phyloP scores from a whole-genome alignment of 2,888 invertebrate species.

The Oxyteleia sp. region DNA sequence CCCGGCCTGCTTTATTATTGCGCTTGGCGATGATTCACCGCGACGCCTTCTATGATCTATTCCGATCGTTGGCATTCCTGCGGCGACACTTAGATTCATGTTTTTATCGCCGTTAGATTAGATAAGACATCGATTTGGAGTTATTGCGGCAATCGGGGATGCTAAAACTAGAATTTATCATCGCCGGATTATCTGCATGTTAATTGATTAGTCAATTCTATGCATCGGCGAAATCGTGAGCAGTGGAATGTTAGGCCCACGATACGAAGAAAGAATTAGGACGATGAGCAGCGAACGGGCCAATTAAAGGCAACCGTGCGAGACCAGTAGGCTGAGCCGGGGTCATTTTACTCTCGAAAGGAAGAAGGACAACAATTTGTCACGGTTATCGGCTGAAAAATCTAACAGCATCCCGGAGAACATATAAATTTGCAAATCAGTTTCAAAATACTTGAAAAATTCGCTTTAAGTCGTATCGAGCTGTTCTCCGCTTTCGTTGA shows the following conservation, averaged over 20 bases:
- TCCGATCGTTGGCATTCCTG: background rate
- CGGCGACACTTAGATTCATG: slow-evolving; percentile 46
- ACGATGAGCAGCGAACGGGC: slow-evolving; percentile 85
- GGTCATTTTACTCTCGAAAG: slow-evolving; percentile 73
- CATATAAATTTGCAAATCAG: slow-evolving; percentile 74
- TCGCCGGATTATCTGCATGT: slow-evolving; percentile 64
- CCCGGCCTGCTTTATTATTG: too few relatives aligned
- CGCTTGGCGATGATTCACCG: too few relatives aligned
- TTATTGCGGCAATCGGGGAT: slow-evolving; percentile 53
- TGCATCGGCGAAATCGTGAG: slow-evolving; percentile 57
- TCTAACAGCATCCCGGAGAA: slow-evolving; percentile 69
- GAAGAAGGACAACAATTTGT: slow-evolving; percentile 73
- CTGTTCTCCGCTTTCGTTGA: slow-evolving; percentile 41
- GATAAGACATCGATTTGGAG: slow-evolving; percentile 42
- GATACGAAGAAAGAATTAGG: slow-evolving; percentile 75
- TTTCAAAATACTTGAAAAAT: slow-evolving; percentile 45
- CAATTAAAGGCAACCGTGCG: slow-evolving; percentile 81
- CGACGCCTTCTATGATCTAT: slow-evolving; percentile 12
- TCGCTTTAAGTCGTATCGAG: slow-evolving; percentile 33
- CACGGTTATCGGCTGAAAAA: slow-evolving; percentile 70
- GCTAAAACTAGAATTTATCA: slow-evolving; percentile 52
- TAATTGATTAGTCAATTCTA: slow-evolving; percentile 70
- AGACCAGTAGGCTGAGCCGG: slow-evolving; percentile 71
- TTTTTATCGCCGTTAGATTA: slow-evolving; percentile 57
- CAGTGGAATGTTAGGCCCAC: slow-evolving; percentile 64